Percentiles rank a stretch among this genome's conserved stretches.
These are phyloP conservation scores for Blastobasis adustella DNA, from an alignment of 2,888 invertebrate genomes.

Conservation along the genomic window DNA sequence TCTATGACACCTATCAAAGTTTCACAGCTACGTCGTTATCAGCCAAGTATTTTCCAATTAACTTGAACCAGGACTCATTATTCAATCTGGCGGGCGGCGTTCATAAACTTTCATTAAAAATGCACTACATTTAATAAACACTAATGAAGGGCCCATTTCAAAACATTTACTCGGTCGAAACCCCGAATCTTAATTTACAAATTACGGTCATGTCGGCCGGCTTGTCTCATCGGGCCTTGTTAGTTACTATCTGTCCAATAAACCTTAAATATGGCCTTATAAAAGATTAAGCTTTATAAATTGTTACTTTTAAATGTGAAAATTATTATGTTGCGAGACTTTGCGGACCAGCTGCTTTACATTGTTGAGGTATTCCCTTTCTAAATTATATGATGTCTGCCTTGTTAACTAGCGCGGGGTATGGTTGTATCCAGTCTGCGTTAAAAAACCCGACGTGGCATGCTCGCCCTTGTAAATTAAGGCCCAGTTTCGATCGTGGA, in stretches of 20 bases:
- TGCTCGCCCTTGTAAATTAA: constrained; percentile 67
- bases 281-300: constrained; percentile 34
- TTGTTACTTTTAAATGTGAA: constrained; percentile 59
- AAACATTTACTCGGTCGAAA: constrained; percentile 43
- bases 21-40: neutral
- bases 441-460: constrained; percentile 47
- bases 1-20: too few relatives aligned
- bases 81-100: constrained; percentile 21
- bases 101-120: constrained; percentile 26
- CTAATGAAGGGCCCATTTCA: constrained; percentile 53
- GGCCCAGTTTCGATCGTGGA: constrained; percentile 34
- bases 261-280: constrained; percentile 38
- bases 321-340: constrained; percentile 51
- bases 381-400: constrained; percentile 55
- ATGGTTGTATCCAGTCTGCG: neutral
- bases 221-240: constrained; percentile 33
- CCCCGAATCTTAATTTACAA: constrained; percentile 49
- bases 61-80: too few relatives aligned
- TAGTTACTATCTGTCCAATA: constrained; percentile 37
- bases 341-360: constrained; percentile 46
- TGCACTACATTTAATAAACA: constrained; percentile 40
- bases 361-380: constrained; percentile 37
- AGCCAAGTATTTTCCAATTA: too few relatives aligned
- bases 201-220: constrained; percentile 50
- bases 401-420: constrained; percentile 39